phyloP scores from a whole-genome alignment of 2,888 invertebrate genomes.

The Boloria selene region DNA sequence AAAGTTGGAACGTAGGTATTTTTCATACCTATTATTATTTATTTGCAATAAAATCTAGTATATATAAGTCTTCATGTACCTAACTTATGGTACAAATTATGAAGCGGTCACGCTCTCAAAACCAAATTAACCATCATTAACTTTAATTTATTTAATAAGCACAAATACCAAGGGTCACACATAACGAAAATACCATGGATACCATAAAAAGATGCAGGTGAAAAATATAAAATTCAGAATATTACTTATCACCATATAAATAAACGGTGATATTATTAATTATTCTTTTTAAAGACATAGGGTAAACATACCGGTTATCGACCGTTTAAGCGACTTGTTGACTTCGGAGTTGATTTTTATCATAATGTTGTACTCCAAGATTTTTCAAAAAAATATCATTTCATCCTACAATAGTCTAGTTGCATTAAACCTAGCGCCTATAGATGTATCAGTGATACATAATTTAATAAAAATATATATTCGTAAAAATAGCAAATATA shows the following conservation, averaged over 20 bases:
- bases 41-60: constrained; percentile 20
- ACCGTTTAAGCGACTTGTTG: too few species aligned
- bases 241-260: constrained; percentile 2
- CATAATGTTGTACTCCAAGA: too few species aligned
- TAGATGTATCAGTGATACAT: too few species aligned
- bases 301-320: too few species aligned
- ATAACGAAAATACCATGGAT: neutral
- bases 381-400: too few species aligned
- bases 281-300: too few species aligned
- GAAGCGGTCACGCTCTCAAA: constrained; percentile 60
- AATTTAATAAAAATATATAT: too few species aligned
- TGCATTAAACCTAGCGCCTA: too few species aligned
- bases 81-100: constrained; percentile 50
- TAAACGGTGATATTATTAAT: neutral
- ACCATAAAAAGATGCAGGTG: neutral
- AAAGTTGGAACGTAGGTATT: too few species aligned
- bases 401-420: too few species aligned
- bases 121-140: constrained; percentile 44
- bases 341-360: too few species aligned
- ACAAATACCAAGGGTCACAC: constrained; percentile 17
- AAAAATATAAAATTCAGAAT: neutral
- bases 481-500: too few species aligned
- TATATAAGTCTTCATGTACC: neutral
- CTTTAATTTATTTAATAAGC: constrained; percentile 43
- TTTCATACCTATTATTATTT: neutral